Evolutionary conservation across 2,113 vertebrate genomes (phyloP).

Genomic region (Glaucidium brasilianum): DNA sequence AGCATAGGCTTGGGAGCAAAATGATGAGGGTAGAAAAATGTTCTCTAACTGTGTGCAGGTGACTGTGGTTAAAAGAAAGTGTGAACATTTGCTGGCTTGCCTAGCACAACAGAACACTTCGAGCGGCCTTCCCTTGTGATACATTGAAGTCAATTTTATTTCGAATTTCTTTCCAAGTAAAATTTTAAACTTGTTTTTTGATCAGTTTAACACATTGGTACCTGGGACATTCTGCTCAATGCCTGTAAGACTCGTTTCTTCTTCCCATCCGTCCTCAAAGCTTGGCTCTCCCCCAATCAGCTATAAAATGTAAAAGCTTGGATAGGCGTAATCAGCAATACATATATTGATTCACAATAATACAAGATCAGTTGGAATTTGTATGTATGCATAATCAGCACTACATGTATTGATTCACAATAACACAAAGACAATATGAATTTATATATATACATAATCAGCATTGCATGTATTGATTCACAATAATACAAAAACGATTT

Average conservation of each 20-base stretch:
- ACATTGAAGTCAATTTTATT: conserved; percentile 5
- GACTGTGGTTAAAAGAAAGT: conserved; percentile 42
- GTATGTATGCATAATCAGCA: not conserved
- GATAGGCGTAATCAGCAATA: not conserved
- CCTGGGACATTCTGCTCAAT: not conserved
- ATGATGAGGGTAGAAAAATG: conserved; percentile 12
- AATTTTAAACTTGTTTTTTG: conserved; percentile 5
- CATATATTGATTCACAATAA: not conserved
- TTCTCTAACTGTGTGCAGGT: conserved; percentile 31
- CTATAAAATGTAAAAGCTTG: not conserved
- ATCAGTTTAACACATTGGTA: conserved; percentile 41
- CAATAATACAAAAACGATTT: not conserved
- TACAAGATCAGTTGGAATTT: not conserved
- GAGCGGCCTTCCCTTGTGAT: not conserved
- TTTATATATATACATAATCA: not conserved
- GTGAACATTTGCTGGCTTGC: conserved; percentile 58
- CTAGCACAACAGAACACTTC: conserved; percentile 25
- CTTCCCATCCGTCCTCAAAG: not conserved
- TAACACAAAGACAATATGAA: not conserved
- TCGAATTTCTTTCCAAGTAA: conserved; percentile 30
- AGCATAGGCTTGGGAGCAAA: not conserved
- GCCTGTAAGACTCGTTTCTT: not conserved
- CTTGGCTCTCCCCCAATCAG: not conserved
- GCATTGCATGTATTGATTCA: not conserved
- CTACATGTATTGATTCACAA: not conserved